Percentiles rank a stretch among this genome's conserved stretches.
Evolutionary conservation across 2,888 invertebrate species (phyloP).

Genomic region (Syritta pipiens): DNA sequence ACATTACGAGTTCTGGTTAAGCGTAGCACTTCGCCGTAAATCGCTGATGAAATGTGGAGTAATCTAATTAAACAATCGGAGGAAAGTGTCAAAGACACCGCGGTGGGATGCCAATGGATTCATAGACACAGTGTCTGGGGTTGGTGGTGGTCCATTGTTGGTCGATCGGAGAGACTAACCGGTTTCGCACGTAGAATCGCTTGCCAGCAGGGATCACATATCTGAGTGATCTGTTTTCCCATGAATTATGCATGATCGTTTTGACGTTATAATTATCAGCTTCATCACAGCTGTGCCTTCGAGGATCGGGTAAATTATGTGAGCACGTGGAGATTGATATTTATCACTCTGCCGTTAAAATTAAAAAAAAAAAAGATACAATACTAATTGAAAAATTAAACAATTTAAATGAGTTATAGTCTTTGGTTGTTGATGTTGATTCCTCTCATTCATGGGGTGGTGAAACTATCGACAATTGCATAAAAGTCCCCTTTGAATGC

Average conservation of each 20-base stretch:
- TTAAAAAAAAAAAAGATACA: neutral
- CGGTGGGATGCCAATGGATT: constrained; percentile 6
- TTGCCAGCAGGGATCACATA: neutral
- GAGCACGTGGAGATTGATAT: constrained; percentile 24
- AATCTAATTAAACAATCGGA: constrained; percentile 10
- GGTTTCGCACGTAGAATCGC: constrained; percentile 8
- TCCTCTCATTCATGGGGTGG: no score
- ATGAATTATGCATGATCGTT: constrained; percentile 29
- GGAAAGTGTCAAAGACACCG: constrained; percentile 6
- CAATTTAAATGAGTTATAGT: constrained; percentile 1
- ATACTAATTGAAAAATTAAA: constrained; percentile 22
- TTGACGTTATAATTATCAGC: constrained; percentile 15
- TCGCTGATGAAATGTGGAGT: neutral
- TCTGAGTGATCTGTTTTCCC: constrained; percentile 6
- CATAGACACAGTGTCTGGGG: constrained; percentile 25
- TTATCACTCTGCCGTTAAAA: neutral
- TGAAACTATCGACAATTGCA: no score
- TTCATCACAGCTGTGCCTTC: constrained; percentile 1
- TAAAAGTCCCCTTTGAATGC: no score
- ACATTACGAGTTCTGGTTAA: constrained; percentile 10
- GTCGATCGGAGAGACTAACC: neutral
- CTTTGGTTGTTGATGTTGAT: neutral
- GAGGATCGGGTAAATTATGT: constrained; percentile 10
- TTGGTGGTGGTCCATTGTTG: constrained; percentile 9
- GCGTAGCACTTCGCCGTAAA: neutral